Percentiles rank a stretch among this genome's conserved stretches.
These are phyloP conservation scores for Staurois parvus DNA, from an alignment of 2,797 vertebrate genomes.

Conservation along the genomic window DNA sequence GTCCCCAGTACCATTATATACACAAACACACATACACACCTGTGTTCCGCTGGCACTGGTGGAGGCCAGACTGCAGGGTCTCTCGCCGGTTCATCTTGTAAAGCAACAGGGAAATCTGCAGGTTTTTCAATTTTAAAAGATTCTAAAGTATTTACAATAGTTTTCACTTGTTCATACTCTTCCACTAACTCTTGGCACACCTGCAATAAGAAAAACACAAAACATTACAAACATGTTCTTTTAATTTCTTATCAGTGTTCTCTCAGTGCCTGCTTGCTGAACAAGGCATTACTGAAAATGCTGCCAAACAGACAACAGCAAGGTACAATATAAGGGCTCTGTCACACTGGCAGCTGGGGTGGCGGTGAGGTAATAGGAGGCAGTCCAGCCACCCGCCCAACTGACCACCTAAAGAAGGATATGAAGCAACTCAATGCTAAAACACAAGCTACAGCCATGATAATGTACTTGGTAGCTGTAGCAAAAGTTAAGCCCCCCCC, in stretches of 20 bases:
- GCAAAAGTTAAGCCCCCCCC: no score
- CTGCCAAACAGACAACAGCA: no score
- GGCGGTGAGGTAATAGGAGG: no score
- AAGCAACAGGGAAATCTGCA: constrained; percentile 81
- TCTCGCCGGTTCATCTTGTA: constrained; percentile 80
- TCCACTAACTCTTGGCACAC: constrained; percentile 89
- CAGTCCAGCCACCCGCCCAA: no score
- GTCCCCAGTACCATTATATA: constrained; percentile 1
- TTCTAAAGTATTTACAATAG: constrained; percentile 89
- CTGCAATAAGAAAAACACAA: constrained; percentile 74
- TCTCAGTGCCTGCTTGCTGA: no score
- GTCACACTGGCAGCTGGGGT: no score
- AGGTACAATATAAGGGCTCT: no score
- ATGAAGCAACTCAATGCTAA: no score
- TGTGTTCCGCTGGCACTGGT: constrained; percentile 93
- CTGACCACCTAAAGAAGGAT: no score
- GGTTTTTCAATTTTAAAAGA: constrained; percentile 92
- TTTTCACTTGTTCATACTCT: constrained; percentile 95
- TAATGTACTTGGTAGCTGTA: no score
- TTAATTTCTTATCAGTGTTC: not conserved
- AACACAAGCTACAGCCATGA: no score
- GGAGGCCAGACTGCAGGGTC: constrained; percentile 94
- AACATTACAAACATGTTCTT: not conserved
- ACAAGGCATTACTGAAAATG: no score
- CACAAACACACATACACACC: constrained; percentile 81